These are phyloP conservation scores for Epinephelus fuscoguttatus DNA, from an alignment of 2,113 vertebrate genomes.

Conservation along the genomic window DNA sequence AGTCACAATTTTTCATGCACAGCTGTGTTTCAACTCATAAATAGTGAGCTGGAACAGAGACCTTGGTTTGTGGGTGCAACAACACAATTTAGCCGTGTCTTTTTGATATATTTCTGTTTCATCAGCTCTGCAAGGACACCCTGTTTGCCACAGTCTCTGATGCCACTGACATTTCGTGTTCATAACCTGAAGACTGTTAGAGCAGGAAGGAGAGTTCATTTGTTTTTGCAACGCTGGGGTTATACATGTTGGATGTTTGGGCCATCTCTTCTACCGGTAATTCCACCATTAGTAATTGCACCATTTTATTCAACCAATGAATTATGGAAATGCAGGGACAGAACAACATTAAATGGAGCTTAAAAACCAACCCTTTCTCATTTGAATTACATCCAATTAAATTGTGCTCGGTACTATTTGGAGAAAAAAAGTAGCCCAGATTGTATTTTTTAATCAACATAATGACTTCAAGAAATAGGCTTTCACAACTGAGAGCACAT, in stretches of 20 bases:
- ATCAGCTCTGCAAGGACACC: slow-evolving; percentile 39
- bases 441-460: background rate
- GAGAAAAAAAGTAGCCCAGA: background rate
- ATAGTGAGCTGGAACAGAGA: slow-evolving; percentile 27
- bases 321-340: background rate
- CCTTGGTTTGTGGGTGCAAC: slow-evolving; percentile 36
- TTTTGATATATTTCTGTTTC: slow-evolving; percentile 38
- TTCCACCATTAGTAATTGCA: too few species aligned
- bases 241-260: background rate
- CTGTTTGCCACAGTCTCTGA: background rate
- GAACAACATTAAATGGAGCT: background rate
- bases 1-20: slow-evolving; percentile 20
- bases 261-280: background rate
- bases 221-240: background rate
- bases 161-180: slow-evolving; percentile 18
- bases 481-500: background rate
- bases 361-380: background rate
- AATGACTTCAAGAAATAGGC: background rate
- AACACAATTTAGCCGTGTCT: slow-evolving; percentile 17
- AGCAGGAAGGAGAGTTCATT: background rate
- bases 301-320: background rate
- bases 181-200: background rate
- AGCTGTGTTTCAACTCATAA: slow-evolving; percentile 33
- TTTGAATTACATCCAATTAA: background rate
- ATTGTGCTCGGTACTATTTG: background rate